Conservation (phyloP, 1,140 invertebrate genomes). For the Neodiprion lecontei region DNA sequence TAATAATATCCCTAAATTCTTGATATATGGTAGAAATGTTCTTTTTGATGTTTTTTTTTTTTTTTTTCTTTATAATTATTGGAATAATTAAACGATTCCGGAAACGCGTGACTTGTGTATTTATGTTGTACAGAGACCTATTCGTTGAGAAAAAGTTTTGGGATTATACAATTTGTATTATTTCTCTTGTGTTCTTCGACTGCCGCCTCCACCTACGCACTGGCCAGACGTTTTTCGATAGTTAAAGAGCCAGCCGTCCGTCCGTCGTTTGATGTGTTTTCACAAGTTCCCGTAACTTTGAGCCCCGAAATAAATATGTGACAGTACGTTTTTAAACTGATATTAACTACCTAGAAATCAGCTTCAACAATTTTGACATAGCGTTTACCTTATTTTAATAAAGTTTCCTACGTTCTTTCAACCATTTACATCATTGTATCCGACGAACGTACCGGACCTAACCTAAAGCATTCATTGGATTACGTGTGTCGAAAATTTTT, state of each 20-base stretch:
- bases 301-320: constrained; percentile 42
- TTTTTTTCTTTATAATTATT: no score
- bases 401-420: not conserved
- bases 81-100: no score
- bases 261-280: constrained; percentile 41
- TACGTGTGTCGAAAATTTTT: not conserved
- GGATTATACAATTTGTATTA: no score
- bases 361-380: not conserved
- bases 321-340: constrained; percentile 37
- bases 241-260: constrained; percentile 17
- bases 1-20: no score
- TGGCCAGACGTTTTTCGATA: constrained; percentile 25
- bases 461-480: constrained; percentile 28
- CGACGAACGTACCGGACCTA: constrained; percentile 18
- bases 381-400: not conserved
- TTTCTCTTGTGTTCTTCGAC: no score
- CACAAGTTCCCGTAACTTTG: constrained; percentile 29
- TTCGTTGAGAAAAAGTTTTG: no score
- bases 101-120: no score
- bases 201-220: no score
- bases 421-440: not conserved
- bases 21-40: no score
- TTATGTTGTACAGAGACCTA: no score
- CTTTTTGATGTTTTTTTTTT: no score
- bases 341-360: constrained; percentile 6